phyloP scores from a whole-genome alignment of 2,113 vertebrate species.

The Paralichthys olivaceus region DNA sequence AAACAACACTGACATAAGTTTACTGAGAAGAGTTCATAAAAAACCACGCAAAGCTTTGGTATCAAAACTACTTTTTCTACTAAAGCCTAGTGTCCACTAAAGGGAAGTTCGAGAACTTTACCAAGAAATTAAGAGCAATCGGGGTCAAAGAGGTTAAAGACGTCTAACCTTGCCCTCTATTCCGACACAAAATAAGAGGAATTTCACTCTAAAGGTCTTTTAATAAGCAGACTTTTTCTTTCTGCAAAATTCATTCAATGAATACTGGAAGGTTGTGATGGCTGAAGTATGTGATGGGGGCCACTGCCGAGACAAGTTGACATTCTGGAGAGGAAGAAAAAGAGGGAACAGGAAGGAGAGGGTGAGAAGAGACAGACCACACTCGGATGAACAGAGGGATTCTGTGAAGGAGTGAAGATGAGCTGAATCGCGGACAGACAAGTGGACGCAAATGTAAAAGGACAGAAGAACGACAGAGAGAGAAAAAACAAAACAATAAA shows the following conservation, averaged over 20 bases:
- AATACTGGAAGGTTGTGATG: conserved; percentile 47
- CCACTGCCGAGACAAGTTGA: conserved; percentile 38
- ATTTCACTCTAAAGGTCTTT: conserved; percentile 31
- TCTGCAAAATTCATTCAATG: conserved; percentile 21
- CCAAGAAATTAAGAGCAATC: not conserved
- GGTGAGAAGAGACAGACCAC: conserved; percentile 28
- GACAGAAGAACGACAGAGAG: conserved; percentile 45
- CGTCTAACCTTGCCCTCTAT: conserved; percentile 28
- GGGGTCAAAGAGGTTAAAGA: conserved; percentile 6
- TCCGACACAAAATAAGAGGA: conserved; percentile 20
- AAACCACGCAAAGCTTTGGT: conserved; percentile 1
- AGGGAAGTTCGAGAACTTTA: conserved; percentile 11
- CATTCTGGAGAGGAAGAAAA: conserved; percentile 36
- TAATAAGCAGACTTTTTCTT: not conserved
- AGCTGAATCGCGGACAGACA: conserved; percentile 24
- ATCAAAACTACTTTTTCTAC: conserved; percentile 3
- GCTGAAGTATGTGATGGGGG: conserved; percentile 58
- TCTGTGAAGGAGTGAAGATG: conserved; percentile 49
- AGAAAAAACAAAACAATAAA: not conserved
- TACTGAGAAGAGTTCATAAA: conserved; percentile 38
- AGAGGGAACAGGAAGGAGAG: conserved; percentile 31
- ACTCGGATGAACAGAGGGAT: conserved; percentile 34
- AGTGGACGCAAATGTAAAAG: conserved; percentile 14
- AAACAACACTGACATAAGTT: conserved; percentile 74
- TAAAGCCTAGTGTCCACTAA: conserved; percentile 3